phyloP scores from a whole-genome alignment of 2,888 invertebrate genomes.

The Cheiracanthium punctorium region DNA sequence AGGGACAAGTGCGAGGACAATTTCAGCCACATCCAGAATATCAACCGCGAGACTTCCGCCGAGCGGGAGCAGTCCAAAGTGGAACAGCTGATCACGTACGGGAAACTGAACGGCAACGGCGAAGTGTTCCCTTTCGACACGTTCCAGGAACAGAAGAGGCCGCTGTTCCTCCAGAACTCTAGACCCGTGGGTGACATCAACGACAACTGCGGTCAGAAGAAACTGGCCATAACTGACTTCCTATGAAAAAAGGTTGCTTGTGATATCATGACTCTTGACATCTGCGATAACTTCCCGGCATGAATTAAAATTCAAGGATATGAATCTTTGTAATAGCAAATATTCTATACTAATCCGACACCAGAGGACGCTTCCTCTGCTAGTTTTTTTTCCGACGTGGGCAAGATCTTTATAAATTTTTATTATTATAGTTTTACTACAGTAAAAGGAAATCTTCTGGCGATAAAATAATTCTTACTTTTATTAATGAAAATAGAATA shows the following conservation, averaged over 20 bases:
- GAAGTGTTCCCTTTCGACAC: conserved; percentile 25
- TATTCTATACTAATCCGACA: too few relatives aligned
- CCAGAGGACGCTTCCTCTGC: too few relatives aligned
- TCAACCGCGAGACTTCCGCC: conserved; percentile 34
- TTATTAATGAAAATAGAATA: too few relatives aligned
- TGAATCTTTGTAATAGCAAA: too few relatives aligned
- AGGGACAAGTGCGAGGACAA: conserved; percentile 47
- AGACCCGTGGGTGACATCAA: conserved; percentile 18
- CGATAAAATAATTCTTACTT: too few relatives aligned
- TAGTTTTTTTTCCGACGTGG: too few relatives aligned
- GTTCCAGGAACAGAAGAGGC: conserved; percentile 18
- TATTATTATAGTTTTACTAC: too few relatives aligned
- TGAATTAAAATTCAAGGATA: too few relatives aligned
- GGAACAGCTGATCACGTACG: conserved; percentile 29
- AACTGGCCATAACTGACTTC: conserved; percentile 54
- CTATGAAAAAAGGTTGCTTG: conserved; percentile 13
- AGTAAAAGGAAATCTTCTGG: too few relatives aligned
- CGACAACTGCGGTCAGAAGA: conserved; percentile 33
- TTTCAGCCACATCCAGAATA: conserved; percentile 35
- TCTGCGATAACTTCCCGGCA: background rate
- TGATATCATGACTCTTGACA: background rate
- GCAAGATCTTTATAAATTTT: too few relatives aligned
- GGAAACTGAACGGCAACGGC: conserved; percentile 37
- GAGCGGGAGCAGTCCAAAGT: conserved; percentile 13
- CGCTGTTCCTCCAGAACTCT: conserved; percentile 7